Evolutionary conservation across 2,888 invertebrate genomes (phyloP).

Genomic region (Sphaerophoria rueppellii): DNA sequence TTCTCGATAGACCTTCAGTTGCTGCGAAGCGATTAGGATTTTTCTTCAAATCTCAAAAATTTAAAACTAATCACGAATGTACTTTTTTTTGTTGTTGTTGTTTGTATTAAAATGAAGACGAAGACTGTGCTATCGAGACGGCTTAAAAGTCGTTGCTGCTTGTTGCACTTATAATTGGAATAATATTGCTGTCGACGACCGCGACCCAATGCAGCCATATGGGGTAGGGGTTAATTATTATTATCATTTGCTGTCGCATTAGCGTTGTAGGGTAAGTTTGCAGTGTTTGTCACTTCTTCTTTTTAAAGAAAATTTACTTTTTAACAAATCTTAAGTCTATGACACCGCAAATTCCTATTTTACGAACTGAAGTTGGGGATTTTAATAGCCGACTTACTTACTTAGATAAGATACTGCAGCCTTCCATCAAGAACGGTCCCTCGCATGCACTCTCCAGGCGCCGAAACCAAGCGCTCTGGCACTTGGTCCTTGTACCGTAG

Average conservation of each 20-base stretch:
- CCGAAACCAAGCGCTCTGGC: too few relatives aligned
- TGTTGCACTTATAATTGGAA: slow-evolving; percentile 63
- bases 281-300: slow-evolving; percentile 3
- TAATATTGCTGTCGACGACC: slow-evolving; percentile 52
- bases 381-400: too few relatives aligned
- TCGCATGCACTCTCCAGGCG: too few relatives aligned
- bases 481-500: too few relatives aligned
- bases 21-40: slow-evolving; percentile 27
- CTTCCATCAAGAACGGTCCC: too few relatives aligned
- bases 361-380: too few relatives aligned
- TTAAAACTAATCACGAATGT: slow-evolving; percentile 64
- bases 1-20: slow-evolving; percentile 53
- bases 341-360: too few relatives aligned
- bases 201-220: slow-evolving; percentile 52
- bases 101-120: slow-evolving; percentile 1
- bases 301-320: too few relatives aligned
- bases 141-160: slow-evolving; percentile 48
- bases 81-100: too few relatives aligned
- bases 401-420: too few relatives aligned
- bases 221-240: slow-evolving; percentile 55
- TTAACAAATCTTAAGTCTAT: too few relatives aligned
- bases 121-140: neutral
- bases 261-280: neutral
- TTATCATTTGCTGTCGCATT: neutral
- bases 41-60: slow-evolving; percentile 62